These are phyloP conservation scores for Erebia aethiops DNA, from an alignment of 2,888 invertebrate species.

Conservation along the genomic window DNA sequence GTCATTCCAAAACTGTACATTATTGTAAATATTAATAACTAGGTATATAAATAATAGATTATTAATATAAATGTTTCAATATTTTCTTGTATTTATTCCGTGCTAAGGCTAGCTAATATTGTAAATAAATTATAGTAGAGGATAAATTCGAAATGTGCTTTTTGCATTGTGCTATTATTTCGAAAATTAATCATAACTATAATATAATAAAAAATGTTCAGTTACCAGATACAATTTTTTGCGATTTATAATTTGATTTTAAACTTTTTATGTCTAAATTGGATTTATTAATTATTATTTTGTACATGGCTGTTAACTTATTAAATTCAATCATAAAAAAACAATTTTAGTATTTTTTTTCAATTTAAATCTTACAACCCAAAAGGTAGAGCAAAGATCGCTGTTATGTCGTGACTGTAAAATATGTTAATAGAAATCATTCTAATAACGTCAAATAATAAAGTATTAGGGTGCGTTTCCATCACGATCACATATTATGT, in stretches of 20 bases:
- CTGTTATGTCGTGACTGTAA: background rate
- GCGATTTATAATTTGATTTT: background rate
- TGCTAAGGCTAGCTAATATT: constrained; percentile 56
- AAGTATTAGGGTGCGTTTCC: too few relatives aligned
- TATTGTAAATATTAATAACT: constrained; percentile 63
- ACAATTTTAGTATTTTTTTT: constrained; percentile 24
- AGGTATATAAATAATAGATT: background rate
- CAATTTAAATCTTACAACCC: constrained; percentile 35
- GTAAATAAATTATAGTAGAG: constrained; percentile 63
- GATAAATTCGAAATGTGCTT: constrained; percentile 54
- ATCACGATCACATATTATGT: too few relatives aligned
- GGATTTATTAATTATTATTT: constrained; percentile 1
- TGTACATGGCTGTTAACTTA: constrained; percentile 13
- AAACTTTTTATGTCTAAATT: constrained; percentile 1
- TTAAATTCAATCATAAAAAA: background rate
- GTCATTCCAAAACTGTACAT: constrained; percentile 72
- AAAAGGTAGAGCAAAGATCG: background rate
- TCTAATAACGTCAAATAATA: too few relatives aligned
- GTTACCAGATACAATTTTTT: constrained; percentile 19
- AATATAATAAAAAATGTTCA: background rate
- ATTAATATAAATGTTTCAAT: constrained; percentile 50
- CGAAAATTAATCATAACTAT: background rate
- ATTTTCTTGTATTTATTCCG: constrained; percentile 68
- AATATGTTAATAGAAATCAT: background rate
- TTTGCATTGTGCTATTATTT: constrained; percentile 39